phyloP scores from a whole-genome alignment of 2,888 invertebrate species.

The Pollenia griseotomentosa region DNA sequence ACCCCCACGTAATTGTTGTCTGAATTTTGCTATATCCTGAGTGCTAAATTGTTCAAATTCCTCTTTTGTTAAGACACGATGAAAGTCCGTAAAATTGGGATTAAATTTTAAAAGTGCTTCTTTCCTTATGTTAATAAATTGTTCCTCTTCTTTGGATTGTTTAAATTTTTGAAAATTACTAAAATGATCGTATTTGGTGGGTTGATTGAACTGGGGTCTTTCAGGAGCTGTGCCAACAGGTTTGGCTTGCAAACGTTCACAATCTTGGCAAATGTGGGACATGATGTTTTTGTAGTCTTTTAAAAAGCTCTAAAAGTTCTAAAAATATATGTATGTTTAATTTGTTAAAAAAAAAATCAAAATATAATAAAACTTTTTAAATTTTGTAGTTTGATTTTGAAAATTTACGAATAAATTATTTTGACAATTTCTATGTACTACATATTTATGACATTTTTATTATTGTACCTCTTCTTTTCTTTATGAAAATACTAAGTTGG shows the following conservation, averaged over 20 bases:
- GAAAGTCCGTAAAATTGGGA: constrained; percentile 76
- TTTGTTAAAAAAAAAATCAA: constrained; percentile 33
- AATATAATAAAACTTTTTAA: constrained; percentile 57
- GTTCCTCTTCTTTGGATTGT: constrained; percentile 72
- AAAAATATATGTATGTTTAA: constrained; percentile 59
- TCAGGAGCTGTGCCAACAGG: constrained; percentile 75
- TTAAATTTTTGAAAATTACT: constrained; percentile 76
- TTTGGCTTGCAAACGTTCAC: constrained; percentile 74
- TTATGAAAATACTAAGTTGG: constrained; percentile 73
- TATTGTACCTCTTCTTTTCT: neutral
- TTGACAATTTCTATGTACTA: too few species aligned
- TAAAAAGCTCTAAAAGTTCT: neutral
- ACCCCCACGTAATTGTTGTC: constrained; percentile 66
- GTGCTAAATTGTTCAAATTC: constrained; percentile 74
- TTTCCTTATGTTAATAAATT: constrained; percentile 68
- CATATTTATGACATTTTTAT: constrained; percentile 40
- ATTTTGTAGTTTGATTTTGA: constrained; percentile 47
- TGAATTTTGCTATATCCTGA: constrained; percentile 74
- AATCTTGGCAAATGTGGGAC: constrained; percentile 76
- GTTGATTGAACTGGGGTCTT: constrained; percentile 74
- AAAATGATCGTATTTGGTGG: constrained; percentile 79
- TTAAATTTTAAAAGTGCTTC: constrained; percentile 75
- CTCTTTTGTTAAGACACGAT: constrained; percentile 65
- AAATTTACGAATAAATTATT: neutral
- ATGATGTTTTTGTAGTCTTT: constrained; percentile 56